Conservation (phyloP, 2,888 invertebrate species). For the Scaptomyza flava region DNA sequence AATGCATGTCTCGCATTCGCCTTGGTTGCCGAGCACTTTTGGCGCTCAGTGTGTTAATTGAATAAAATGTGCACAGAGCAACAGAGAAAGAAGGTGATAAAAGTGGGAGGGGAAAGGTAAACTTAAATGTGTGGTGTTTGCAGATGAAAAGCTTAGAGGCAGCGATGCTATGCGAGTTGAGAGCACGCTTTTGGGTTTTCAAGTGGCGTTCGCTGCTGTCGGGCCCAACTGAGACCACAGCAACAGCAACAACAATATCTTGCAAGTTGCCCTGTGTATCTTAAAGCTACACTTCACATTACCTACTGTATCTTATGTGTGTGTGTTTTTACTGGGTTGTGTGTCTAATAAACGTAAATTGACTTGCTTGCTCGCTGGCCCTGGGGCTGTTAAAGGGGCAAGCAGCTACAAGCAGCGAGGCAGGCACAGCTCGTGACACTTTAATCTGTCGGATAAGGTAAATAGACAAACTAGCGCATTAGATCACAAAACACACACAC, state of each 20-base stretch:
- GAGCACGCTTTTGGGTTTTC: constrained; percentile 37
- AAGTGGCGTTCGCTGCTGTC: constrained; percentile 35
- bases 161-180: constrained; percentile 14
- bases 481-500: constrained; percentile 47
- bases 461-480: constrained; percentile 66
- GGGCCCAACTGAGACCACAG: constrained; percentile 18
- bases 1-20: constrained; percentile 61
- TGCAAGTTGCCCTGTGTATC: constrained; percentile 26
- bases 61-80: constrained; percentile 73
- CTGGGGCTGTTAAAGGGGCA: neutral
- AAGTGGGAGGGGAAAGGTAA: too few species aligned
- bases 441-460: constrained; percentile 70
- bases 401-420: constrained; percentile 6
- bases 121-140: constrained; percentile 11
- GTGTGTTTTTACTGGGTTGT: constrained; percentile 40
- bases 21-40: constrained; percentile 46
- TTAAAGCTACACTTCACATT: constrained; percentile 36
- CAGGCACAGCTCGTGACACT: constrained; percentile 64
- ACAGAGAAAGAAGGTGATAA: too few species aligned
- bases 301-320: constrained; percentile 40
- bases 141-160: constrained; percentile 37
- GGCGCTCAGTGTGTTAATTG: constrained; percentile 63
- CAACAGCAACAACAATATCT: constrained; percentile 2
- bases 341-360: constrained; percentile 74
- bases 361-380: constrained; percentile 34